Base-by-base conservation (phyloP, 2,888 invertebrate genomes). In the Sericinus montela region DNA sequence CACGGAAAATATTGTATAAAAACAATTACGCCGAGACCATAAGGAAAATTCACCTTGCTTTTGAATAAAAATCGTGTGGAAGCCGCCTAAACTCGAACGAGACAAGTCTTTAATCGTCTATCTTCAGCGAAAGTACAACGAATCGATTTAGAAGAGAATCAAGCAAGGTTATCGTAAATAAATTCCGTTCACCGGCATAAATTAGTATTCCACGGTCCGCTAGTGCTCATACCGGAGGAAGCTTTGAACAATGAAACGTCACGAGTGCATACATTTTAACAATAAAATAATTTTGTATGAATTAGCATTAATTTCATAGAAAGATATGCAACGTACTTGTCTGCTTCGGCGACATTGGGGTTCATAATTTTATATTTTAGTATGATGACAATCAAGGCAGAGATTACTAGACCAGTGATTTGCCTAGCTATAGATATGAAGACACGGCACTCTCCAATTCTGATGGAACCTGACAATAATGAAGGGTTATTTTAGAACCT, bases 281-380 rank as follows among this genome's bases (percentile, higher is more conserved):
- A 44, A 48, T 39, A 48, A 38, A 48, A 48, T 44, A 39, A 44
- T 38, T 43, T 48, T 48, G 43, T 48, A 34, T 48, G 43, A 44
- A 34, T 48, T 44, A 39, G 11, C 23, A 38, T 38, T 48, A 48
- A 38, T 19, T 19, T 19, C 2, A 19, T 19, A 19, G 19, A 19
- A 19, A 19, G 19, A 19, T 5, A 19, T 19, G 19, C 19, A 19
- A 19, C 19, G 19, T 19, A 5, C 19, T 19, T 19, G 19, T 19
- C 19, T 19, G 19, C 19, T n/a, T 34, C n/a, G 8, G n/a, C 34
- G 11, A 6, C 19, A 19, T 19, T 34, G 2, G n/a, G 13, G 34
- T 2, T 5, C 5, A 19, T 19, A 3, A 5, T 19, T 19, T 19
- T 19, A 19, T 19, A 19, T 19, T 19, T n/a, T n/a, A n/a, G n/a